A percentile compares a stretch with the other conserved stretches of the same genome.
Evolutionary conservation across 2,888 invertebrate species (phyloP).

Genomic region (Drosophila yooni): DNA sequence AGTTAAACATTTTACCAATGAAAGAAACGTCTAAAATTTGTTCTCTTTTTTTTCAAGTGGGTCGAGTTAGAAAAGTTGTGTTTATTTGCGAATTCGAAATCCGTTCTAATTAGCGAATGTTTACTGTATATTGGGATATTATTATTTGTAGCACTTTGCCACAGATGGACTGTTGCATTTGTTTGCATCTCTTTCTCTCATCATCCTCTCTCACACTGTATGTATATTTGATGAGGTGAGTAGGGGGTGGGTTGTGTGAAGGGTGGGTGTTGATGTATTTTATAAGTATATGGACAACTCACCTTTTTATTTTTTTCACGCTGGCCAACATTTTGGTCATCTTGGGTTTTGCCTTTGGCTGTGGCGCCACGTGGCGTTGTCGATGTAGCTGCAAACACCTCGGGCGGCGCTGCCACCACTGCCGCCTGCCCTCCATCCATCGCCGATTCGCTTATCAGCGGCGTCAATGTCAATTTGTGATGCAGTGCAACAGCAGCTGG

Average conservation of each 20-base stretch:
- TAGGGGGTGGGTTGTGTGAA: neutral
- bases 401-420: constrained; percentile 1
- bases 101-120: neutral
- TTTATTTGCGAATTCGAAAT: neutral
- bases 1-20: neutral
- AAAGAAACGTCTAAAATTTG: neutral
- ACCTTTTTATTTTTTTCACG: constrained; percentile 76
- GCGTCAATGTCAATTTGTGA: constrained; percentile 38
- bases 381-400: constrained; percentile 41
- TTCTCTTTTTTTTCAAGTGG: neutral
- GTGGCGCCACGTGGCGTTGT: constrained; percentile 55
- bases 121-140: constrained; percentile 1
- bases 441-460: constrained; percentile 30
- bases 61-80: neutral
- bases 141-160: neutral
- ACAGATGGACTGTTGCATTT: constrained; percentile 6
- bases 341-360: constrained; percentile 74
- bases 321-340: constrained; percentile 75
- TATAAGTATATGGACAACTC: constrained; percentile 21
- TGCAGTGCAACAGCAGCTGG: constrained; percentile 13
- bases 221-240: constrained; percentile 4
- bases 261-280: neutral
- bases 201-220: neutral
- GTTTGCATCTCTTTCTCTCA: constrained; percentile 2
- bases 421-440: constrained; percentile 27